Conservation (phyloP, 1,140 invertebrate species). For the Onthophagus taurus region DNA sequence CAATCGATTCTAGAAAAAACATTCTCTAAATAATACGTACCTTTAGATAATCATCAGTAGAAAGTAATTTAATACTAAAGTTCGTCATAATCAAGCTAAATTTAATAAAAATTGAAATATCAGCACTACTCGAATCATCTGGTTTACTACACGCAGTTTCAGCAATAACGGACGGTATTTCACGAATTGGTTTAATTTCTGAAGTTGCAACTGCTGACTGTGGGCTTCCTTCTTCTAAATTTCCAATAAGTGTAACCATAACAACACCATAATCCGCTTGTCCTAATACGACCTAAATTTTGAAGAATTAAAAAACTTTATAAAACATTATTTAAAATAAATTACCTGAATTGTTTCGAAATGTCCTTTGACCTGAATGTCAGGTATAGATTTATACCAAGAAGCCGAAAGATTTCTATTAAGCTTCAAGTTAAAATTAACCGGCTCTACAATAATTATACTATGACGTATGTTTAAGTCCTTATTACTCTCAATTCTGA, state of each 20-base stretch:
- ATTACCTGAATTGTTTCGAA: constrained; percentile 67
- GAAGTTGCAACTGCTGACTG: too few relatives aligned
- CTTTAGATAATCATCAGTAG: constrained; percentile 9
- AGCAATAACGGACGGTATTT: too few relatives aligned
- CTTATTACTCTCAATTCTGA: constrained; percentile 44
- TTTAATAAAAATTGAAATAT: constrained; percentile 40
- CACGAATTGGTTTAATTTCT: too few relatives aligned
- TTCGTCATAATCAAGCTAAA: constrained; percentile 63
- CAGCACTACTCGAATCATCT: constrained; percentile 6
- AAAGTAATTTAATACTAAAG: constrained; percentile 55
- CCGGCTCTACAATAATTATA: constrained; percentile 64
- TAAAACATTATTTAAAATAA: constrained; percentile 10
- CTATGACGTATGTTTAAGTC: constrained; percentile 38
- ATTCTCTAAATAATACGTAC: too few relatives aligned
- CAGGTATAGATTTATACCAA: constrained; percentile 76
- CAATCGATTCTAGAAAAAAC: not conserved
- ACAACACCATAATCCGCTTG: constrained; percentile 73
- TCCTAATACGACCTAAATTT: too few relatives aligned
- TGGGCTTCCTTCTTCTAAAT: constrained; percentile 58
- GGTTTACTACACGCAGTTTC: not conserved
- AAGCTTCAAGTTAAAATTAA: constrained; percentile 68
- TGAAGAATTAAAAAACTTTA: too few relatives aligned
- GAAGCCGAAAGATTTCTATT: constrained; percentile 73
- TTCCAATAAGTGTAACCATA: constrained; percentile 71
- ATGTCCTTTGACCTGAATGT: constrained; percentile 71